These are phyloP conservation scores for Watsonalla binaria DNA, from an alignment of 2,888 invertebrate genomes.

Conservation along the genomic window DNA sequence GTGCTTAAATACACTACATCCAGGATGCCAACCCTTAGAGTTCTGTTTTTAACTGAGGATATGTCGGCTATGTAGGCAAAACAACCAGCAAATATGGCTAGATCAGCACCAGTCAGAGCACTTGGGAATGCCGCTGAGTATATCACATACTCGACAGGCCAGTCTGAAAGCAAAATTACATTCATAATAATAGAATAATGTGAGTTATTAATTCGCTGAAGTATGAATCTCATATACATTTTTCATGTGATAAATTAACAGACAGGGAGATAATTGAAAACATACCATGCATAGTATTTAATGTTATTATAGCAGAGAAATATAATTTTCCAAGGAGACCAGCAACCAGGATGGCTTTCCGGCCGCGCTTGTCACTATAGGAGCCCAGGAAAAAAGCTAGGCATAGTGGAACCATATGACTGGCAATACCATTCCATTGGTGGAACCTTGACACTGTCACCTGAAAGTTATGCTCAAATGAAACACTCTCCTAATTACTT, in stretches of 20 bases:
- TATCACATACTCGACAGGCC: conserved; percentile 87
- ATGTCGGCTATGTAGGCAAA: conserved; percentile 91
- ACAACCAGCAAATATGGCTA: conserved; percentile 88
- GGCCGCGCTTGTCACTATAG: conserved; percentile 88
- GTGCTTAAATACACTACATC: conserved; percentile 90
- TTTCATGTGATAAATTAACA: too few relatives aligned
- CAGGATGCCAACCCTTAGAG: conserved; percentile 87
- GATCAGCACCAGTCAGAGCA: conserved; percentile 87
- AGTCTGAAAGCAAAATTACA: conserved; percentile 51
- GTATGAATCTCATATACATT: too few relatives aligned
- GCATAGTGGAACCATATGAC: conserved; percentile 85
- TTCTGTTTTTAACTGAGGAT: conserved; percentile 83
- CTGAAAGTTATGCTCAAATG: conserved; percentile 51
- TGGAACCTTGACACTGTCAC: conserved; percentile 85
- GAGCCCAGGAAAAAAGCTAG: conserved; percentile 89
- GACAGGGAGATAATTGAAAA: neutral
- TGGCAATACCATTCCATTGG: conserved; percentile 87
- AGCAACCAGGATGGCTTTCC: conserved; percentile 84
- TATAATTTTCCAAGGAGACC: conserved; percentile 86
- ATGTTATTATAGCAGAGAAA: conserved; percentile 85
- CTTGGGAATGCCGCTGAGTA: conserved; percentile 87
- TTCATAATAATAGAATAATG: neutral
- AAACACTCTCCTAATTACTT: neutral
- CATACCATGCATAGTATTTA: conserved; percentile 81
- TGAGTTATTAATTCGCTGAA: too few relatives aligned